These are phyloP conservation scores for Riparia riparia DNA, from an alignment of 2,113 vertebrate genomes.

Conservation along the genomic window DNA sequence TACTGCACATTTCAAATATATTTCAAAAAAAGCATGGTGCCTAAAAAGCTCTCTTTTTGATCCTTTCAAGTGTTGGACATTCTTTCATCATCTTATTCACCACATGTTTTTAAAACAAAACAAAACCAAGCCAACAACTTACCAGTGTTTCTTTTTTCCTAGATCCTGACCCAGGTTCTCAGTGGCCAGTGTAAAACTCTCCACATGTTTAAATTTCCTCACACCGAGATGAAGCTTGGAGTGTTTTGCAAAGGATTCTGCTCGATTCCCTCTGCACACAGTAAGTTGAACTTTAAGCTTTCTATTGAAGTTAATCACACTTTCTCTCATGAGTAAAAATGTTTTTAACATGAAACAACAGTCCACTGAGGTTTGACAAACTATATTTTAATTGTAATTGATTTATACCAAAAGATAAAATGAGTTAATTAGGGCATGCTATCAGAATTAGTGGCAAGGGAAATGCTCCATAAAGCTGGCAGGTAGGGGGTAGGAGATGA, in stretches of 20 bases:
- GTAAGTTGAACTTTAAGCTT: slow-evolving; percentile 73
- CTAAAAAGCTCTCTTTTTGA: background rate
- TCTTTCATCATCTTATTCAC: background rate
- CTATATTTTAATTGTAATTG: slow-evolving; percentile 83
- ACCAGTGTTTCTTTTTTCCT: background rate
- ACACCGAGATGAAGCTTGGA: background rate
- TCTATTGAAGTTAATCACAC: slow-evolving; percentile 78
- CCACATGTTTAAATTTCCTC: background rate
- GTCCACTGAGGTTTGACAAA: slow-evolving; percentile 74
- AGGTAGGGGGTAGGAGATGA: slow-evolving; percentile 44
- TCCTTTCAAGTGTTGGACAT: background rate
- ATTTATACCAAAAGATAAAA: slow-evolving; percentile 80
- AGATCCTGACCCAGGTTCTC: background rate
- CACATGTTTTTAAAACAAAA: background rate
- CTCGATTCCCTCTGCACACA: slow-evolving; percentile 49
- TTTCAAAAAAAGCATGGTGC: background rate
- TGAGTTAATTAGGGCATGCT: slow-evolving; percentile 77
- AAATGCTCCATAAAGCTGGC: slow-evolving; percentile 55
- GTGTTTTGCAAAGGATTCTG: background rate
- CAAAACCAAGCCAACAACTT: background rate
- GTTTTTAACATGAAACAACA: slow-evolving; percentile 77
- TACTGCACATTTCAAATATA: background rate
- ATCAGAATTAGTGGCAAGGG: slow-evolving; percentile 72
- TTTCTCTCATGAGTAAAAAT: slow-evolving; percentile 78
- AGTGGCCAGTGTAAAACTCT: background rate